Evolutionary conservation across 2,888 invertebrate species (phyloP).

Genomic region (Hesperia comma): DNA sequence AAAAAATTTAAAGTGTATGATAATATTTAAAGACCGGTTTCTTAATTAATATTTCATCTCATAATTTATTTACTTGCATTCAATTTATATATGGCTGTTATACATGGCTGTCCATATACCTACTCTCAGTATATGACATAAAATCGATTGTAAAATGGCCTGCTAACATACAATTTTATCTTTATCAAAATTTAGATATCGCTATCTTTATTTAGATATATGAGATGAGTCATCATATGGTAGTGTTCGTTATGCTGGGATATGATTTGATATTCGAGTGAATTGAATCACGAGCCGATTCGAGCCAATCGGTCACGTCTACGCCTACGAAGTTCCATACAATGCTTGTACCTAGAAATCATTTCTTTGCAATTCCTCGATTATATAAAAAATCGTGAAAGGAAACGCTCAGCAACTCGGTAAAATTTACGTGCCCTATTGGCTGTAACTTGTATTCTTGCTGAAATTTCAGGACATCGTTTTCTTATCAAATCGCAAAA

Average conservation of each 20-base stretch:
- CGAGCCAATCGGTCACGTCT: not conserved
- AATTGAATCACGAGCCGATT: not conserved
- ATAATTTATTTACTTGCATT: too few species aligned
- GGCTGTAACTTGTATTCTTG: not conserved
- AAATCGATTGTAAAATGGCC: too few species aligned
- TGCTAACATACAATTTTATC: too few species aligned
- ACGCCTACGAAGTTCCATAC: not conserved
- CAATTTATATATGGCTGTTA: too few species aligned
- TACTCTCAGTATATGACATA: too few species aligned
- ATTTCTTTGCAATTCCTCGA: conserved; percentile 3
- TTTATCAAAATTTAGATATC: too few species aligned
- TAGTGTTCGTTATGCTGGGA: not conserved
- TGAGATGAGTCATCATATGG: not conserved
- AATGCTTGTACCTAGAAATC: not conserved
- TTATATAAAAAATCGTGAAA: conserved; percentile 4
- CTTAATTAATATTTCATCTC: too few species aligned
- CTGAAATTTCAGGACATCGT: not conserved
- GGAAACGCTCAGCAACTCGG: not conserved
- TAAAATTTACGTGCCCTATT: not conserved
- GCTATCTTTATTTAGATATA: not conserved
- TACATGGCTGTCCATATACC: too few species aligned
- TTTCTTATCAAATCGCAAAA: not conserved
- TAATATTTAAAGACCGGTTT: too few species aligned
- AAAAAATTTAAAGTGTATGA: too few species aligned
- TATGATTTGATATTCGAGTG: not conserved